Percentiles rank a stretch among this genome's conserved stretches.
phyloP scores from a whole-genome alignment of 2,113 vertebrate species.

The Eidolon helvum region DNA sequence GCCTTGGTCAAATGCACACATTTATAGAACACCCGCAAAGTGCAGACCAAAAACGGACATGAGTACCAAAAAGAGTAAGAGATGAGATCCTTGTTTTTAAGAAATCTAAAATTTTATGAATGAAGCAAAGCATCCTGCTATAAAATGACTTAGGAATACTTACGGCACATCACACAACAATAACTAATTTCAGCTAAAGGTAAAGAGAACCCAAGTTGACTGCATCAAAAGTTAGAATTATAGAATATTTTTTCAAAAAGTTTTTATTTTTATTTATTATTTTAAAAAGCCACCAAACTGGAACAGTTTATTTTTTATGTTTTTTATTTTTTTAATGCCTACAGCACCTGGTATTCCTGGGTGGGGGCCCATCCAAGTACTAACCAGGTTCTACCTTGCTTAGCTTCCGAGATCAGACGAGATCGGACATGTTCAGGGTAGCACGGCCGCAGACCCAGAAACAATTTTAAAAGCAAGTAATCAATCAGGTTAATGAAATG shows the following conservation, averaged over 20 bases:
- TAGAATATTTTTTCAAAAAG: not conserved
- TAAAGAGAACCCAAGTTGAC: not conserved
- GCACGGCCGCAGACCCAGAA: too few relatives aligned
- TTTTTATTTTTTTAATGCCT: too few relatives aligned
- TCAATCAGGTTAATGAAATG: not conserved
- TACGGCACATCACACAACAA: not conserved
- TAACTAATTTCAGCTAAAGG: not conserved
- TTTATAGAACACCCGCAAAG: not conserved
- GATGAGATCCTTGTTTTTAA: not conserved
- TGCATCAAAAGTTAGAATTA: not conserved
- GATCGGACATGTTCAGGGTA: too few relatives aligned
- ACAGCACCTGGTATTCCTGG: too few relatives aligned
- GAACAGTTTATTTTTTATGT: too few relatives aligned
- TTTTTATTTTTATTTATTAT: not conserved
- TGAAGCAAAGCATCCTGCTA: not conserved
- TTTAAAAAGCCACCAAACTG: too few relatives aligned
- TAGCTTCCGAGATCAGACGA: too few relatives aligned
- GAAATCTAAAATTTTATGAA: not conserved
- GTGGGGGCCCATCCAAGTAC: too few relatives aligned
- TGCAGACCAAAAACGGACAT: not conserved
- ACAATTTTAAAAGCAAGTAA: not conserved
- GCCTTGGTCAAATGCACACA: not conserved
- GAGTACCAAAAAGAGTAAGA: not conserved
- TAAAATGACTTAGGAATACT: not conserved
- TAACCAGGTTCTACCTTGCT: too few relatives aligned